Conservation (phyloP, 2,113 vertebrate genomes). For the Carettochelys insculpta region DNA sequence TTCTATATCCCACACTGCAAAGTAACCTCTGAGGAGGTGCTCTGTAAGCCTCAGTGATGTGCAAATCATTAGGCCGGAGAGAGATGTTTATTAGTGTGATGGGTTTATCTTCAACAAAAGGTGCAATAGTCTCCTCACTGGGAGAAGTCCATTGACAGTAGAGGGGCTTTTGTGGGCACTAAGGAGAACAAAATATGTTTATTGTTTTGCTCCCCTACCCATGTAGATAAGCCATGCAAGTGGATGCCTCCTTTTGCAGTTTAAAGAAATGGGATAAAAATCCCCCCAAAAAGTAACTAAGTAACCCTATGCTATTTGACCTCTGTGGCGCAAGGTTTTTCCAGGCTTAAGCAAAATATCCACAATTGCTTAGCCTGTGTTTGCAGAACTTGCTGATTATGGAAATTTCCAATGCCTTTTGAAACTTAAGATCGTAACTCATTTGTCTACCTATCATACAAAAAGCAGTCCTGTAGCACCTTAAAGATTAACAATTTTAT, state of each 20-base stretch:
- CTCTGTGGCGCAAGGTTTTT: background rate
- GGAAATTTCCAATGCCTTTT: background rate
- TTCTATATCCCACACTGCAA: background rate
- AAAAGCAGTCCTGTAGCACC: too few species aligned
- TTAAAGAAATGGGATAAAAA: background rate
- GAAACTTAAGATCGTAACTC: background rate
- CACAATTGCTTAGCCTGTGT: background rate
- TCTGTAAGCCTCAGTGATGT: background rate
- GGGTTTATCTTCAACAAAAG: background rate
- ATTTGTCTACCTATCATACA: background rate
- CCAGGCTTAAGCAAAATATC: background rate
- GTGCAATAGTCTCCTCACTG: background rate
- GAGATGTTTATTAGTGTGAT: background rate
- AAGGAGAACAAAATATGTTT: background rate
- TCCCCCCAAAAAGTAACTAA: background rate
- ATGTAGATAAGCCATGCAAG: background rate
- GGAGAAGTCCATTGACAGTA: background rate
- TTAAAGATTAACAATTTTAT: too few species aligned
- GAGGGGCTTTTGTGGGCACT: background rate
- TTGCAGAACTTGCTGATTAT: background rate
- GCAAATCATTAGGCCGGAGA: background rate
- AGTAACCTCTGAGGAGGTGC: background rate
- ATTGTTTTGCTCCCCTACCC: background rate
- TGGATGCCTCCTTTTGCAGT: background rate
- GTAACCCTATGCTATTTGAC: background rate